Base-by-base conservation (phyloP, 2,888 invertebrate genomes). In the Neoascia interrupta region DNA sequence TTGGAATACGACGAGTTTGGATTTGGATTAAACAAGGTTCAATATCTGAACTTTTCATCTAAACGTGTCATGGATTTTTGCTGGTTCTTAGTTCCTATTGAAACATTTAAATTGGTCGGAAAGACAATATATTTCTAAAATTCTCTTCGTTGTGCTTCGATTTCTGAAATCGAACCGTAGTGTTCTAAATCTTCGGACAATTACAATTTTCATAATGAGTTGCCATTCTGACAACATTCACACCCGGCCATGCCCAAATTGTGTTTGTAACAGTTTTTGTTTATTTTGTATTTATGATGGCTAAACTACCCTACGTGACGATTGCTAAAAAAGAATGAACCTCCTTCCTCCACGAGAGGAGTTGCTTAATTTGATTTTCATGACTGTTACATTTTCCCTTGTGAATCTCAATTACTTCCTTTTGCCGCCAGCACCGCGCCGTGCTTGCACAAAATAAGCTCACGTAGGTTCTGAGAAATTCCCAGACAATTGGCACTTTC, bases 301-400 rank as follows among this genome's bases (percentile, higher is more conserved):
- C 31, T 64, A 53, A 53, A 53, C 53, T 53, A 51, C 34, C 41
- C 51, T 64, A 43, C 53, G 53, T 64, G 53, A 53, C 21, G 53
- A 43, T 21, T 34, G 21, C 34, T n/a, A 34, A 28, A 43, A 10
- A 37, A n/a, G 54, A 54, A 19, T 21, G 1, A 41, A 41, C 47
- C 49, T 34, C 26, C 16, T 5, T 37, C 1, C 36, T 43, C 13
- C 10, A 18, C 34, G 45, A 26, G 21, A 13, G 15, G 39, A 61
- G 36, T 61, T 56, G 34, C 49, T 54, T 61, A 68, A 61, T 74
- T 68, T 61, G 36, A 49, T 54, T 56, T 26, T 61, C 53, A 68
- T 53, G 37, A 45, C 31, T 28, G 53, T 23, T 53, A 54, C 28
- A 54, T 31, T 61, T 53, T 66, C 15, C 18, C 37, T 21, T 21